These are phyloP conservation scores for Trissolcus basalis DNA, from an alignment of 1,140 invertebrate genomes.

Conservation along the genomic window DNA sequence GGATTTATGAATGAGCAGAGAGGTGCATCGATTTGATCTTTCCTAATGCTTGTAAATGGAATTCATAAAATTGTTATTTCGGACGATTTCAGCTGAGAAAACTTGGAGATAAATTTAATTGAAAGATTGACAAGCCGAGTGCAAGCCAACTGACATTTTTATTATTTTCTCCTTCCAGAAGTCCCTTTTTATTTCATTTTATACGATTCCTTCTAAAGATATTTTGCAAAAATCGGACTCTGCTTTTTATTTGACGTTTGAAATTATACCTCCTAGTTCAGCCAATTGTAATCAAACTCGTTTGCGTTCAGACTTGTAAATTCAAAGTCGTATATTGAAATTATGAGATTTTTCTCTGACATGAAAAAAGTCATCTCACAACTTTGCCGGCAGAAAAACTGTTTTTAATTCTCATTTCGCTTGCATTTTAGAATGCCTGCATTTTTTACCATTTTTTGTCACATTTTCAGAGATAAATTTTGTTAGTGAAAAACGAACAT, in stretches of 20 bases:
- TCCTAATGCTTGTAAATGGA: no score
- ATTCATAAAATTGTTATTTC: no score
- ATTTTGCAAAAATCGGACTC: background rate
- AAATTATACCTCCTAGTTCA: conserved; percentile 27
- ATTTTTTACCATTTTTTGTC: conserved; percentile 12
- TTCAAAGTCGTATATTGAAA: conserved; percentile 33
- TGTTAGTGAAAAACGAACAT: no score
- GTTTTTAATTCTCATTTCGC: conserved; percentile 22
- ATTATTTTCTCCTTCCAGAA: no score
- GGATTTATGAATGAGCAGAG: no score
- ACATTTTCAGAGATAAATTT: background rate
- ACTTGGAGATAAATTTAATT: no score
- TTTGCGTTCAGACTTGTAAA: conserved; percentile 16
- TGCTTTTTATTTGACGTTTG: conserved; percentile 26
- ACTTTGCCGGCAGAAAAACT: conserved; percentile 26
- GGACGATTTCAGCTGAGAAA: no score
- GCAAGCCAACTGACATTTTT: no score
- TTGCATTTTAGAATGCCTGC: conserved; percentile 1
- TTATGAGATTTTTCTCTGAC: conserved; percentile 22
- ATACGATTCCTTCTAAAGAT: no score
- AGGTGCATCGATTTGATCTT: no score
- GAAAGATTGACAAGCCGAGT: no score
- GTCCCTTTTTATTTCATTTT: background rate
- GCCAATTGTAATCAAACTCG: conserved; percentile 22
- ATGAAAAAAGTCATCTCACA: conserved; percentile 21